Evolutionary conservation across 1,140 invertebrate genomes (phyloP).

Genomic region (Platorchestia sp.): DNA sequence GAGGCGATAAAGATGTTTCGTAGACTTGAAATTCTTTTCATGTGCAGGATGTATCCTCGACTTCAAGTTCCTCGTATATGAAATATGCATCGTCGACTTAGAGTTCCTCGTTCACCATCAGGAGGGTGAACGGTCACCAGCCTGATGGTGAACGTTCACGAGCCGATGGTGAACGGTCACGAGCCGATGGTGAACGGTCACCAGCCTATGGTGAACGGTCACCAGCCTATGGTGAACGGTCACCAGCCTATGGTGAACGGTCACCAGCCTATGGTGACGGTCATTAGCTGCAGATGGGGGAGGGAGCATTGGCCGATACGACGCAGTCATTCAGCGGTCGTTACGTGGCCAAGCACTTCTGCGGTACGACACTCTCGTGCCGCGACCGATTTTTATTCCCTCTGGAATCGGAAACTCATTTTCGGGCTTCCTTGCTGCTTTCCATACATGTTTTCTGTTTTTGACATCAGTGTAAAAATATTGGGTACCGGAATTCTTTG

Average conservation of each 20-base stretch:
- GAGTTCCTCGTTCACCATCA: no score
- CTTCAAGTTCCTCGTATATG: no score
- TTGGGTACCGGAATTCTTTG: neutral
- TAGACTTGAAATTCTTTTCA: no score
- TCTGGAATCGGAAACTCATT: neutral
- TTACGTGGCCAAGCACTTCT: neutral
- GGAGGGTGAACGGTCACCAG: no score
- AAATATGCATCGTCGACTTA: no score
- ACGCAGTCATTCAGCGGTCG: neutral
- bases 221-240: neutral
- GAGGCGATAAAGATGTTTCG: no score
- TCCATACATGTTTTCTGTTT: no score
- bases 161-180: no score
- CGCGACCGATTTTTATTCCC: neutral
- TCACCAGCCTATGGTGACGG: neutral
- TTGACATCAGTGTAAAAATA: neutral
- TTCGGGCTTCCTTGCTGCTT: neutral
- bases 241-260: neutral
- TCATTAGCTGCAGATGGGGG: no score
- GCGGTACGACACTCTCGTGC: neutral
- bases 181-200: no score
- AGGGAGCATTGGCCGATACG: neutral
- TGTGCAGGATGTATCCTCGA: no score
- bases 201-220: neutral
- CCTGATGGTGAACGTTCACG: no score